These are phyloP conservation scores for Dimorphilus gyrociliatus DNA, from an alignment of 2,888 invertebrate genomes.

Conservation along the genomic window DNA sequence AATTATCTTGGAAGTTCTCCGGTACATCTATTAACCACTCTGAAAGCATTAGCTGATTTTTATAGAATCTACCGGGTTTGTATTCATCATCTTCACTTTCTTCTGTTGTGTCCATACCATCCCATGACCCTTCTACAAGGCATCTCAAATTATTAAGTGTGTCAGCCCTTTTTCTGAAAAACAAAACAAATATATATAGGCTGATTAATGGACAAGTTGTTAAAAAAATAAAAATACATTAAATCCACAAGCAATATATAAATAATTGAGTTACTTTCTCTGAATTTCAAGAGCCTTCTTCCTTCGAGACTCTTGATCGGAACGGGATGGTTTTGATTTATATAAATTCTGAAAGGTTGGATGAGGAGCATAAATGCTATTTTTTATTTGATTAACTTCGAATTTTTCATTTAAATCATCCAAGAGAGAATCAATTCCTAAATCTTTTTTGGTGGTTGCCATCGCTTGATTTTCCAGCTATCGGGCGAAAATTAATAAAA, in stretches of 20 bases:
- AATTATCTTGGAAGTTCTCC: conserved; percentile 38
- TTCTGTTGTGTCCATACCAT: conserved; percentile 14
- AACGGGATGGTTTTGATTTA: conserved; percentile 28
- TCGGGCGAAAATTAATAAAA: too few species aligned
- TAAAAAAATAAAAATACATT: not conserved
- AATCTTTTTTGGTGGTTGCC: too few species aligned
- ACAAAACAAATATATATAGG: conserved; percentile 1
- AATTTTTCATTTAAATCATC: conserved; percentile 17
- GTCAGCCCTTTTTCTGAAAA: conserved; percentile 27
- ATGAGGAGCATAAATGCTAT: conserved; percentile 24
- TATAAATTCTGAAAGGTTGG: conserved; percentile 29
- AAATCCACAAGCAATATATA: not conserved
- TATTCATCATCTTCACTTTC: conserved; percentile 7
- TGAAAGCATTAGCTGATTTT: conserved; percentile 58
- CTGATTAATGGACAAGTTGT: not conserved
- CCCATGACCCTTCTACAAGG: conserved; percentile 17
- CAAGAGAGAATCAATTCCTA: conserved; percentile 21
- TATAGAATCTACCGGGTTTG: conserved; percentile 24
- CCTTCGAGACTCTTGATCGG: conserved; percentile 44
- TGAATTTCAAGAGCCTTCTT: conserved; percentile 44
- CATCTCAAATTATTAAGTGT: conserved; percentile 20
- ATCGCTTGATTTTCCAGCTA: too few species aligned
- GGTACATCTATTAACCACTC: conserved; percentile 86
- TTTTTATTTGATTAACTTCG: conserved; percentile 17
- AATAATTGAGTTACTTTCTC: conserved; percentile 43